phyloP scores from a whole-genome alignment of 2,888 invertebrate species.

The Zootermopsis nevadensis region DNA sequence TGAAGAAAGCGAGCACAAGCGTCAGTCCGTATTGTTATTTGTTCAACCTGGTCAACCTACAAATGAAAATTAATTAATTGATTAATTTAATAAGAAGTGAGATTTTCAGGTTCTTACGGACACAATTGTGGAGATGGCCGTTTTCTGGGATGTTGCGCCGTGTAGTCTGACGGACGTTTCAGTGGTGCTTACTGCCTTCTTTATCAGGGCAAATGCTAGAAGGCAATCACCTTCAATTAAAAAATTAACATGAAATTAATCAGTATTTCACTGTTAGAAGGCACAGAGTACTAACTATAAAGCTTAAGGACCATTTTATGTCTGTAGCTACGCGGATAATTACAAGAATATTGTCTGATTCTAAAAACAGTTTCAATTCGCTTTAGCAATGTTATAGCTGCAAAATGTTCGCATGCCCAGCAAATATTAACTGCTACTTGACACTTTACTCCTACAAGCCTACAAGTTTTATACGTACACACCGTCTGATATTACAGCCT shows the following conservation, averaged over 20 bases:
- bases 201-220: no score
- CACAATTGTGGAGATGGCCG: no score
- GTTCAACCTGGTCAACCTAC: no score
- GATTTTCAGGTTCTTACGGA: no score
- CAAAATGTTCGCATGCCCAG: slow-evolving; percentile 17
- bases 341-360: slow-evolving; percentile 28
- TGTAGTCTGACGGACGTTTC: no score
- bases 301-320: background rate
- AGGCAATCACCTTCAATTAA: background rate
- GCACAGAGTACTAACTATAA: background rate
- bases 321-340: slow-evolving; percentile 22
- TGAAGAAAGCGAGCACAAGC: no score
- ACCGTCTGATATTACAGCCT: slow-evolving; percentile 35
- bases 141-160: no score
- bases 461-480: slow-evolving; percentile 14
- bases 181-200: no score
- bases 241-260: background rate
- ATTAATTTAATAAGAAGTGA: no score
- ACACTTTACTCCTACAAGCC: slow-evolving; percentile 11
- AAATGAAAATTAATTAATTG: no score
- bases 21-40: no score
- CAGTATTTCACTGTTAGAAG: background rate
- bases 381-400: slow-evolving; percentile 2
- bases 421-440: slow-evolving; percentile 34
- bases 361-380: background rate